phyloP scores from a whole-genome alignment of 2,113 vertebrate genomes.

The Columba livia region DNA sequence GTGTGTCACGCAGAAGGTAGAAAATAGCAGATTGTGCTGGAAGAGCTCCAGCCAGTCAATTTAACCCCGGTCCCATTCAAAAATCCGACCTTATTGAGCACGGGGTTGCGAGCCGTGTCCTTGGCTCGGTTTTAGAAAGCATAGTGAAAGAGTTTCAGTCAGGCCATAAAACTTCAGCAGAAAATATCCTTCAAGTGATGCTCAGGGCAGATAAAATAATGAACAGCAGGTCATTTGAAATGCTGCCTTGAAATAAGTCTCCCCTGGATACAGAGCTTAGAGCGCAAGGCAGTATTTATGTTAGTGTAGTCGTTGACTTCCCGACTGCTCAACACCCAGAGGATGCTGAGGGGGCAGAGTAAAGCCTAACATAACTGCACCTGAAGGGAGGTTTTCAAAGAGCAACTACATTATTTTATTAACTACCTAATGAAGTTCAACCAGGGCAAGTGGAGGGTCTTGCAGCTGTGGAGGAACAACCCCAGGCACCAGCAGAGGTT shows the following conservation, averaged over 20 bases:
- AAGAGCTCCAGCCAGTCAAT: neutral
- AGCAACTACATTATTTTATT: neutral
- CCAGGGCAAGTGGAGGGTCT: no score
- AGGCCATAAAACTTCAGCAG: neutral
- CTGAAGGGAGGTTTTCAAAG: neutral
- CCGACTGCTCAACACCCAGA: neutral
- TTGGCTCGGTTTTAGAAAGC: neutral
- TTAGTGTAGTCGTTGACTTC: neutral
- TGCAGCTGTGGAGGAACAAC: no score
- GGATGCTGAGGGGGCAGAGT: neutral
- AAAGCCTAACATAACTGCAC: neutral
- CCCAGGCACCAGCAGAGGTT: no score
- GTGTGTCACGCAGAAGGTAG: neutral
- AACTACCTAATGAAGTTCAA: no score
- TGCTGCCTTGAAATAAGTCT: neutral
- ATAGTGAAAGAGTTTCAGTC: neutral
- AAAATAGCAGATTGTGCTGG: neutral
- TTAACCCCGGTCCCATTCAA: neutral
- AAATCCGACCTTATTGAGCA: neutral
- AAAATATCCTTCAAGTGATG: neutral
- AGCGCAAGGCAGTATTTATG: neutral
- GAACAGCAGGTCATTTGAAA: neutral
- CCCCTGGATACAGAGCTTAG: neutral
- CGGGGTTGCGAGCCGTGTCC: neutral
- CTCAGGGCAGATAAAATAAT: neutral